Evolutionary conservation across 2,797 vertebrate species (phyloP).

Genomic region (Peromyscus attwateri): DNA sequence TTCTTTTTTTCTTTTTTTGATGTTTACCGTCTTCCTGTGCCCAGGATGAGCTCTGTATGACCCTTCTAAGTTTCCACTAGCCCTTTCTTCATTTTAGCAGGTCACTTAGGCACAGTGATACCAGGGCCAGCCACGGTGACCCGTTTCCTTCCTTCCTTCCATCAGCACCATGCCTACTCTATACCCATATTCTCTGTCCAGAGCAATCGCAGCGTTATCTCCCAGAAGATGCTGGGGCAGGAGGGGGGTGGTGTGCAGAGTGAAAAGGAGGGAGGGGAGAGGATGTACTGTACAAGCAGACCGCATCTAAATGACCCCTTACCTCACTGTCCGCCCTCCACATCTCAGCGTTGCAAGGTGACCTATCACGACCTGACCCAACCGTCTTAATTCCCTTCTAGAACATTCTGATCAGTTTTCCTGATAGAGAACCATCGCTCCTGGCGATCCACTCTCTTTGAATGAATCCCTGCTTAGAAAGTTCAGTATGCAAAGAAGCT

Average conservation of each 20-base stretch:
- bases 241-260: not conserved
- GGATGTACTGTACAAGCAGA: not conserved
- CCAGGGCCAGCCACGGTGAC: not conserved
- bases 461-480: not conserved
- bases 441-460: not conserved
- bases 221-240: not conserved
- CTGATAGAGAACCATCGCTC: not conserved
- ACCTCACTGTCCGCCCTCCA: not conserved
- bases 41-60: not conserved
- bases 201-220: not conserved
- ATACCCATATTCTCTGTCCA: not conserved
- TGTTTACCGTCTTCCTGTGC: not conserved
- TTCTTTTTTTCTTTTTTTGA: not conserved
- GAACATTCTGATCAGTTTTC: constrained; percentile 7
- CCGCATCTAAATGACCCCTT: not conserved
- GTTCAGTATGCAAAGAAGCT: not conserved
- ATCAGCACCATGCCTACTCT: not conserved
- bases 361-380: not conserved
- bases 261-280: not conserved
- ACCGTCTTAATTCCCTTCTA: not conserved
- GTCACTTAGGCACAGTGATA: not conserved
- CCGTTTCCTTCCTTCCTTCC: not conserved
- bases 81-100: not conserved
- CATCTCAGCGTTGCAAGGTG: not conserved
- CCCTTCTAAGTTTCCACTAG: not conserved